Base-by-base conservation (phyloP, 2,113 vertebrate genomes). In the Leuciscus idus region DNA sequence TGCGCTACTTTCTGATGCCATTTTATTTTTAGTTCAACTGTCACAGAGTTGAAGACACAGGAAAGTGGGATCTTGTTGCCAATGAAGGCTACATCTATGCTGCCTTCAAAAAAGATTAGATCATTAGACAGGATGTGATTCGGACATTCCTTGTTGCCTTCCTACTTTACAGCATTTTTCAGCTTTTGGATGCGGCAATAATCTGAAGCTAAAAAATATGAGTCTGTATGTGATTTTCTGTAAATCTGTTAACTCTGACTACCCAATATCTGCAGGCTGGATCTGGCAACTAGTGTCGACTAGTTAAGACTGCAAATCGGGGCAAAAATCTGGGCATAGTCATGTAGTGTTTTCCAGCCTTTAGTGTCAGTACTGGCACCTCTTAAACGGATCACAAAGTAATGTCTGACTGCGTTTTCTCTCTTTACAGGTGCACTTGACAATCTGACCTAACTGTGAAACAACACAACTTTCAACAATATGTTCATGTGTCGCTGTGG, bases 341-440 rank as follows among this genome's bases (percentile, higher is more conserved):
- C 30, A 21, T 73, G 39, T 12, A 46, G 36, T n/a, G 11, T 73
- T 11, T 73, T 46, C 23, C 70, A 74, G 11, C 23, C 23, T 74
- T 74, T 48, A 48, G 7, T 64, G 36, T 64, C 36, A 43, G 77
- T 26, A 33, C 6, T 80, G 39, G 8, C 23, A 15, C n/a, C 3
- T 28, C 13, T 72, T 19, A 19, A 52, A 50, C 36, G 4, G 10
- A n/a, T 59, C 19, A 30, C 52, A 78, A 59, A 23, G 30, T 21
- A 36, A 23, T 36, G 19, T 57, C 52, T 70, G 80, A 68, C 62
- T 52, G 43, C n/a, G 36, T 46, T 80, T 28, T 84, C 23, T 89
- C 78, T 87, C 62, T 82, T 46, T 21, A 48, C 85, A 89, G 88
- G 83, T 85, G 55, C 30, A 59, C 72, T 78, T 79, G 72, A 84